Percentiles rank a stretch among this genome's conserved stretches.
Evolutionary conservation across 2,113 vertebrate genomes (phyloP).

Genomic region (Callorhinus ursinus): DNA sequence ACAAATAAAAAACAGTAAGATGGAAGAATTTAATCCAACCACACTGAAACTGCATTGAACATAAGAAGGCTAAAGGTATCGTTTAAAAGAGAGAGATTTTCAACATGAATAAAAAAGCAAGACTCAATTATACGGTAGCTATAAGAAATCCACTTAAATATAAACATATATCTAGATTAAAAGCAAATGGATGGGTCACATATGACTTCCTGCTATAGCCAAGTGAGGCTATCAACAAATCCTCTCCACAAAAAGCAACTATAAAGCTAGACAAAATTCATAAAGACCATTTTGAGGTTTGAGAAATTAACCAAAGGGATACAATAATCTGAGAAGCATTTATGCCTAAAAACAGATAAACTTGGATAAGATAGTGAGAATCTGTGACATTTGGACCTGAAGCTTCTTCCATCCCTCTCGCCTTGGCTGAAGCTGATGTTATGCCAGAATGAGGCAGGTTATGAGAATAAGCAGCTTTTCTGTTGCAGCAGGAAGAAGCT

Average conservation of each 20-base stretch:
- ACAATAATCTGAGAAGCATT: neutral
- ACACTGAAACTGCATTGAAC: neutral
- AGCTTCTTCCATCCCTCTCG: neutral
- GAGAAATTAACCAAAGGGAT: neutral
- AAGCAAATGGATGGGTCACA: neutral
- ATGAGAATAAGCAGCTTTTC: neutral
- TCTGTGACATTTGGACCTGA: neutral
- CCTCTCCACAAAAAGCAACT: neutral
- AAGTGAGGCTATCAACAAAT: neutral
- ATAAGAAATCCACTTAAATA: slow-evolving; percentile 7
- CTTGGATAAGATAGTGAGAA: neutral
- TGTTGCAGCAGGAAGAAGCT: neutral
- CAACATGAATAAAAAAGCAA: neutral
- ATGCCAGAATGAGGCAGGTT: neutral
- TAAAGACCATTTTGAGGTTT: neutral
- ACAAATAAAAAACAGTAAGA: neutral
- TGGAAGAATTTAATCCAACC: neutral
- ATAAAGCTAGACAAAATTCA: slow-evolving; percentile 7
- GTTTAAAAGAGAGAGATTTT: slow-evolving; percentile 43
- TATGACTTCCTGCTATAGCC: neutral
- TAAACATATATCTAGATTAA: slow-evolving; percentile 6
- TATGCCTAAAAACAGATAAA: neutral
- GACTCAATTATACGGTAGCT: neutral
- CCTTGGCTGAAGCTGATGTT: neutral
- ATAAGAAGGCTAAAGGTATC: neutral